Evolutionary conservation across 2,113 vertebrate species (phyloP), one percentile per base, ranked within the genome.

Genomic region (Stegastes partitus): DNA sequence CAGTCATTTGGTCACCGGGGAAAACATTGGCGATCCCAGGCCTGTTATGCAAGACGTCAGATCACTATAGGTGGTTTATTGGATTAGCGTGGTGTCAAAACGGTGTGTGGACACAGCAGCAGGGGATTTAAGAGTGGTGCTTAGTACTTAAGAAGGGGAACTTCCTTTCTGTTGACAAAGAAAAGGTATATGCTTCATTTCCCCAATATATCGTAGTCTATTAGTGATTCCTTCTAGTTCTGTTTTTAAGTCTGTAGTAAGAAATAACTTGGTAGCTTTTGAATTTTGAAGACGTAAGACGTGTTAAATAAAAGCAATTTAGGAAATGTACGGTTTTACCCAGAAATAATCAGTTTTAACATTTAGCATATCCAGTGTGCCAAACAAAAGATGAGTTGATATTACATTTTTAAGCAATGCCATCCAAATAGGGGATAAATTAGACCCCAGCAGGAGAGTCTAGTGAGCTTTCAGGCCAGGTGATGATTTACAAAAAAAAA

Each of bases 31-130:
- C 85, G 76, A 72, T 87, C 83, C 79, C 59, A 16, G 81, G 54
- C 39, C 54, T 64, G 79, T 93, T 91, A 91, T 55, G 79, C 73
- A 91, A 93, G 67, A 91, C 71, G 68, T 92, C 81, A 71, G 67
- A 64, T 80, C 61, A 79, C 63, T 39, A 82, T 77, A 73, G 86
- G 82, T 84, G 81, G 76, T 56, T 79, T 92, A 92, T 74, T 90
- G 88, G 90, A 93, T 94, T 91, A 93, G 74, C 28, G 7, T 54
- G 37, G 66, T 62, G 65, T 82, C 74, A 74, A 83, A 73, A 78
- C 64, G 67, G 16, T 67, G 54, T 22, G 55, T 49, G 37, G 77
- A 80, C 82, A 68, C 14, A 61, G 71, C 53, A 80, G 12, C 77
- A 39, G n/a, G 61, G 76, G 74, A 74, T 83, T 88, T 73, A 67